Evolutionary conservation across 2,888 invertebrate genomes (phyloP).

Genomic region (Melanotus villosus): DNA sequence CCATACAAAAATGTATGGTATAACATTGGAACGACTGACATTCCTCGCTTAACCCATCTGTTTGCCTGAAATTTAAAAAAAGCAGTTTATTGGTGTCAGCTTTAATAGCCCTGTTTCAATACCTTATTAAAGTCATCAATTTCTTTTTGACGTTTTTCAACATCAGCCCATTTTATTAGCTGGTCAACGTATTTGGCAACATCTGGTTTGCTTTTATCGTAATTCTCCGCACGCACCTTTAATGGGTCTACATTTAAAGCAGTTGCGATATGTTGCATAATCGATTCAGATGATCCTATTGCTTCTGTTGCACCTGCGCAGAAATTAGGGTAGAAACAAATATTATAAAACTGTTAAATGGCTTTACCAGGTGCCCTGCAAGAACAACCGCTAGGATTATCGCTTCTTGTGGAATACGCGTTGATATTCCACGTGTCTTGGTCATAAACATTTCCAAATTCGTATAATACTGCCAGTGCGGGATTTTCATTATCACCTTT

Average conservation of each 20-base stretch:
- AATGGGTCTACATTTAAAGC: conserved; percentile 72
- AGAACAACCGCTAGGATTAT: conserved; percentile 76
- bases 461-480: conserved; percentile 59
- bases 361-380: conserved; percentile 77
- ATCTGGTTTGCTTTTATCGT: conserved; percentile 59
- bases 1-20: conserved; percentile 73
- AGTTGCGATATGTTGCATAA: conserved; percentile 78
- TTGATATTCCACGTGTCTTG: conserved; percentile 68
- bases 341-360: background rate
- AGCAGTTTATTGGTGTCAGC: background rate
- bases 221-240: conserved; percentile 73
- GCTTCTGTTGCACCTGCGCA: conserved; percentile 70
- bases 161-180: conserved; percentile 73
- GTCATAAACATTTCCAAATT: conserved; percentile 75
- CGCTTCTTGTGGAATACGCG: conserved; percentile 72
- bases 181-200: conserved; percentile 67
- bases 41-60: conserved; percentile 86
- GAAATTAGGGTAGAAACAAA: background rate
- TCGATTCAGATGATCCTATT: conserved; percentile 74
- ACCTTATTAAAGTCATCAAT: conserved; percentile 75
- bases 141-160: conserved; percentile 70
- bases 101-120: background rate
- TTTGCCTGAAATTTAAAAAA: conserved; percentile 71
- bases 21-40: conserved; percentile 79
- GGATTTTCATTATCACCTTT: conserved; percentile 71